Evolutionary conservation across 2,888 invertebrate genomes (phyloP), one percentile per base, ranked within the genome.

Genomic region (Aphidius colemani): DNA sequence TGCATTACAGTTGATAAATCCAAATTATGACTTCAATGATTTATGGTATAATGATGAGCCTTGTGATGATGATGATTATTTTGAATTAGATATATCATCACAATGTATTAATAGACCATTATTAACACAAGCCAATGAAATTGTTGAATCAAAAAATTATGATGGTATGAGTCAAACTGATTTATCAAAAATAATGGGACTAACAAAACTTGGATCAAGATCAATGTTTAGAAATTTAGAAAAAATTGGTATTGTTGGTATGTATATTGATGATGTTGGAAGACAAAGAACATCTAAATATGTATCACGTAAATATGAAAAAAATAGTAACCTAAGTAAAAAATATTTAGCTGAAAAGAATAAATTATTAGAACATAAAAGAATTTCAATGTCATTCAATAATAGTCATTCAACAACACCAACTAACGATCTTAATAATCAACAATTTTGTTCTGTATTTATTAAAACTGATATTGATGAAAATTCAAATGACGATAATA

Each of bases 1-100:
- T 62, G 83, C 85, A 51, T 77, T 88, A 7, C 84, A 85, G 71
- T 78, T 91, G 40, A 79, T 86, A n/a, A 84, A 88, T 79, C 86
- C 87, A 1, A 81, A 85, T 66, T 73, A 86, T 10, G 84, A 86
- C 64, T 76, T 87, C 7, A 75, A 82, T 45, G 85, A 87, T 63
- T 71, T 85, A 56, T 85, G 85, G 81, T 82, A 80, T 46, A 83
- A 81, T 56, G 82, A 83, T 44, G 84, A 85, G 5, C 30, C 50
- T 3, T 83, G 84, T 8, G 30, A 30, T 30, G 30, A 30, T 30
- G 84, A 83, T 39, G 84, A 79, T 44, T 64, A 56, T 30, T 73
- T 73, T 63, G 78, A 78, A 48, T 62, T 81, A 30, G 72, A 78
- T 59, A 68, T 75, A 39, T 69, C 70, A 0, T 67, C 72, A 55